A percentile compares a stretch with the other conserved stretches of the same genome.
phyloP scores from a whole-genome alignment of 1,140 invertebrate genomes.

The Halesus radiatus region DNA sequence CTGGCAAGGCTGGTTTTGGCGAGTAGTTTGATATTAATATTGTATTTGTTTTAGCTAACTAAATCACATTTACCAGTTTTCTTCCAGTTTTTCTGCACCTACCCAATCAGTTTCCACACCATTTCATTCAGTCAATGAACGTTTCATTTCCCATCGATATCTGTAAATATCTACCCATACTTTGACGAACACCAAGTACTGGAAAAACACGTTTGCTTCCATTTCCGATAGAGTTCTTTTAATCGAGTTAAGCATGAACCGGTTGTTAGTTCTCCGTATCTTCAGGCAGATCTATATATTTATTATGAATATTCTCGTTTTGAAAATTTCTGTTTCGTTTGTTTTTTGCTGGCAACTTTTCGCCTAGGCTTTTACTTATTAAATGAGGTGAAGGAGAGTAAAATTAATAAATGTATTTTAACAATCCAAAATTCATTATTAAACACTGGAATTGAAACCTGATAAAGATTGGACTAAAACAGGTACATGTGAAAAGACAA shows the following conservation, averaged over 20 bases:
- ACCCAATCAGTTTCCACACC: background rate
- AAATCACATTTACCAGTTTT: background rate
- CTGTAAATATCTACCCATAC: background rate
- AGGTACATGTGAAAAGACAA: no score
- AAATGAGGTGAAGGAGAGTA: no score
- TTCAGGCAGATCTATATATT: background rate
- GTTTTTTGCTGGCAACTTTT: no score
- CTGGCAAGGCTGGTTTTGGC: no score
- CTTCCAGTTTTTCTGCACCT: background rate
- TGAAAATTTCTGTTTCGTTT: no score
- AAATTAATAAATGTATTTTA: no score
- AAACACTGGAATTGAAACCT: no score
- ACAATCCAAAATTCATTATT: no score
- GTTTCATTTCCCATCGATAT: background rate
- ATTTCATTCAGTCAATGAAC: background rate
- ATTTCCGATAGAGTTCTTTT: constrained; percentile 31
- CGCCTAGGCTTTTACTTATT: no score
- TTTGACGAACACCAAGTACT: background rate
- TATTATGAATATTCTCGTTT: background rate
- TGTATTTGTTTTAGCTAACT: background rate
- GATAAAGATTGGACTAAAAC: no score
- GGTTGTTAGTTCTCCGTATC: background rate
- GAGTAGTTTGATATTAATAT: no score
- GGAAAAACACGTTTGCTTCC: background rate
- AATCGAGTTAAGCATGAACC: background rate